phyloP scores from a whole-genome alignment of 1,140 invertebrate species.

The Macrotrachela quadricornifera region DNA sequence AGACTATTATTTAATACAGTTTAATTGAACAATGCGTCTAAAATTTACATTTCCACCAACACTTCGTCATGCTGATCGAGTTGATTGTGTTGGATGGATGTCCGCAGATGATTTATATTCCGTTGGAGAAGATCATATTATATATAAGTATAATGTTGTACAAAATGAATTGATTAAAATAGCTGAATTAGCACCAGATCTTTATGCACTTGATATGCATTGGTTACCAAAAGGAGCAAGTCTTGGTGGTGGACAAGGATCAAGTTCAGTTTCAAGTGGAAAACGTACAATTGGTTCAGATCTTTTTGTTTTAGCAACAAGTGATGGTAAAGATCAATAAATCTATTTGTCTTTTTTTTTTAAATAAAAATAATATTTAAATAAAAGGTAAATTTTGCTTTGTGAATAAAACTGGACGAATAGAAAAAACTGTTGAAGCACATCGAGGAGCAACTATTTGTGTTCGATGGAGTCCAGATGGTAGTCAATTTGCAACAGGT shows the following conservation, averaged over 20 bases:
- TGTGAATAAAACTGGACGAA: conserved; percentile 59
- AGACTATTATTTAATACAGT: no score
- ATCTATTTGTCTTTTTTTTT: not conserved
- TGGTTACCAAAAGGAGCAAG: conserved; percentile 39
- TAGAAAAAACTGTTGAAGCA: conserved; percentile 73
- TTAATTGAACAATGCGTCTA: no score
- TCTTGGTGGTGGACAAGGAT: no score
- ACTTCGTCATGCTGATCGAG: conserved; percentile 42
- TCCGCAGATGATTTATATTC: conserved; percentile 74
- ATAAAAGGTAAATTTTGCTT: conserved; percentile 58
- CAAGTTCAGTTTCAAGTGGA: not conserved
- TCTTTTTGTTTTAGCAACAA: conserved; percentile 59
- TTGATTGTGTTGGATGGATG: conserved; percentile 71
- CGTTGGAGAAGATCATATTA: conserved; percentile 66
- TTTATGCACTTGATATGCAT: conserved; percentile 68
- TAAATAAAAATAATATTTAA: not conserved
- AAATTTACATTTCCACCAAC: not conserved
- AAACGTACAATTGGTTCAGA: conserved; percentile 39
- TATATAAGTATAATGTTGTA: conserved; percentile 65
- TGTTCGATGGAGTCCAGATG: conserved; percentile 66
- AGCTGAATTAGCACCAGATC: conserved; percentile 49
- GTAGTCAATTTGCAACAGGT: conserved; percentile 66
- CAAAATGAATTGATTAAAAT: conserved; percentile 42
- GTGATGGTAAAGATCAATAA: conserved; percentile 61
- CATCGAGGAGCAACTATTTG: conserved; percentile 66